Conservation (phyloP, 2,113 vertebrate genomes). For the Ancistrus triradiatus region DNA sequence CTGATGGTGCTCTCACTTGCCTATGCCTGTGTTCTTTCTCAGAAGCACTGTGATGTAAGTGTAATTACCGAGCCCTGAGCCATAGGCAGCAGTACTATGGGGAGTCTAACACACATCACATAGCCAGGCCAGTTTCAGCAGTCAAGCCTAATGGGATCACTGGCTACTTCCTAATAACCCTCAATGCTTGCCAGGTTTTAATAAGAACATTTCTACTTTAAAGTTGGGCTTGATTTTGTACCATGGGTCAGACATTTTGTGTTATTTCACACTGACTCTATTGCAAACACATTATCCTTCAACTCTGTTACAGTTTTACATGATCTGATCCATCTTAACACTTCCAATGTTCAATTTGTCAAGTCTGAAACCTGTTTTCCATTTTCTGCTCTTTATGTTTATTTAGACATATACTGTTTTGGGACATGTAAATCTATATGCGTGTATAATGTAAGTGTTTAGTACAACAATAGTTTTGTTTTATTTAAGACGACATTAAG, state of each 20-base stretch:
- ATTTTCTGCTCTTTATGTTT: too few relatives aligned
- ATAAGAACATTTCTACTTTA: constrained; percentile 6
- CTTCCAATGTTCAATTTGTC: too few relatives aligned
- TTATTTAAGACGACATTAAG: too few relatives aligned
- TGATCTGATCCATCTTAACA: too few relatives aligned
- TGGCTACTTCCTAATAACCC: constrained; percentile 28
- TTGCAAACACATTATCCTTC: constrained; percentile 13
- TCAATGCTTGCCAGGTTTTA: constrained; percentile 16
- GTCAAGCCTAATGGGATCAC: constrained; percentile 14
- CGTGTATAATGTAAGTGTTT: too few relatives aligned
- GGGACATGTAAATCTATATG: too few relatives aligned
- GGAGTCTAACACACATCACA: constrained; percentile 16
- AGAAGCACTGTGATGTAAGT: constrained; percentile 23
- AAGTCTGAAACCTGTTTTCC: too few relatives aligned
- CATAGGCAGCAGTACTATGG: constrained; percentile 11
- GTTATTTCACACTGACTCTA: constrained; percentile 14
- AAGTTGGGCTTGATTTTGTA: too few relatives aligned
- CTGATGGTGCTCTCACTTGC: not conserved
- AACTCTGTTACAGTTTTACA: too few relatives aligned
- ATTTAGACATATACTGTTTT: too few relatives aligned
- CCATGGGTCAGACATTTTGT: constrained; percentile 28
- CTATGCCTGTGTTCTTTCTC: constrained; percentile 23
- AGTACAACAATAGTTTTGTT: too few relatives aligned
- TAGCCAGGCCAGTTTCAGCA: not conserved
- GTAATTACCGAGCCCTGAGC: constrained; percentile 36